Evolutionary conservation across 2,888 invertebrate genomes (phyloP).

Genomic region (Drosophila picticornis): DNA sequence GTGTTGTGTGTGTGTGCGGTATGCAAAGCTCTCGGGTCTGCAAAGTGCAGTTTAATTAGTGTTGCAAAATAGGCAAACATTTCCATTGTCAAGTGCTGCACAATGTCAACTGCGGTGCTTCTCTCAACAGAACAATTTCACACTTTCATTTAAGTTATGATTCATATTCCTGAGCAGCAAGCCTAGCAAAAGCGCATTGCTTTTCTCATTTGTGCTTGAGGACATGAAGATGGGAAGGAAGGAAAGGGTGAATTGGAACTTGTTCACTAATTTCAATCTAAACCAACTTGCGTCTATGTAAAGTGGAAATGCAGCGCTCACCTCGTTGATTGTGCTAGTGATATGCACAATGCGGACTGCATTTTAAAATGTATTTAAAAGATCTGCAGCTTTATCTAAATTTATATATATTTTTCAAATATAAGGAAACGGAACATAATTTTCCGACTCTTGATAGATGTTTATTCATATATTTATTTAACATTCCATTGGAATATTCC

Average conservation of each 20-base stretch:
- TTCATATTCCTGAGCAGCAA: conserved; percentile 58
- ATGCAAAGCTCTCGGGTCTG: conserved; percentile 41
- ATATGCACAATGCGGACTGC: neutral
- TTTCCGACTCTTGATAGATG: neutral
- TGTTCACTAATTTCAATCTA: neutral
- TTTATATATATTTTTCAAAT: neutral
- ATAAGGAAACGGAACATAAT: neutral
- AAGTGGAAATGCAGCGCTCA: neutral
- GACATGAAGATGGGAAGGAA: neutral
- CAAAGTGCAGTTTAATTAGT: conserved; percentile 61
- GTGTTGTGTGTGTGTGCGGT: neutral
- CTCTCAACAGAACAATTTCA: neutral
- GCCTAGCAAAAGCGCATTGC: neutral
- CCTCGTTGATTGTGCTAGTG: neutral
- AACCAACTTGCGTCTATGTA: neutral
- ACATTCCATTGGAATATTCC: neutral
- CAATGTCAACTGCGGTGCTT: neutral
- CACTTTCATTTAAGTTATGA: conserved; percentile 42
- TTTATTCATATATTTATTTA: neutral
- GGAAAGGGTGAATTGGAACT: neutral
- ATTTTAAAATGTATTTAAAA: neutral
- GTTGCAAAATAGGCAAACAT: conserved; percentile 31
- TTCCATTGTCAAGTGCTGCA: conserved; percentile 6
- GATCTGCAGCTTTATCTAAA: neutral
- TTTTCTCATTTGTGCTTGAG: neutral